A percentile compares a stretch with the other conserved stretches of the same genome.
phyloP scores from a whole-genome alignment of 2,888 invertebrate genomes.

The Pseudoips prasinana region DNA sequence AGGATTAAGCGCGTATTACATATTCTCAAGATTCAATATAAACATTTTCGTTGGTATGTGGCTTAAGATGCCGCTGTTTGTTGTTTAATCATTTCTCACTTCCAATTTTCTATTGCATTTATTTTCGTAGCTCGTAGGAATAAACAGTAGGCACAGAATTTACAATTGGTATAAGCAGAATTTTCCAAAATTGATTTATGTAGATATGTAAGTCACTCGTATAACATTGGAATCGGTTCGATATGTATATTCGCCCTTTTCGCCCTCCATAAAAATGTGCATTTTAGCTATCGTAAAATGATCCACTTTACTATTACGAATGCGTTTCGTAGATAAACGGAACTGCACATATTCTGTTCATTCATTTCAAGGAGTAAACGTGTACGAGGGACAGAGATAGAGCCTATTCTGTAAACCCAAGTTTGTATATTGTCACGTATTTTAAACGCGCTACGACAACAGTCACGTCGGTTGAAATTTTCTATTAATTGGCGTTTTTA shows the following conservation, averaged over 20 bases:
- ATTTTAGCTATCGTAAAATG: constrained; percentile 50
- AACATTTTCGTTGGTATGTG: constrained; percentile 41
- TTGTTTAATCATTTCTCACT: constrained; percentile 42
- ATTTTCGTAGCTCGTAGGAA: constrained; percentile 37
- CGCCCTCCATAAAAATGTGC: constrained; percentile 51
- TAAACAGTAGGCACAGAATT: constrained; percentile 44
- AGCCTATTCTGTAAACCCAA: constrained; percentile 36
- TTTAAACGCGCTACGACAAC: constrained; percentile 57
- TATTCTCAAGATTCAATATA: constrained; percentile 36
- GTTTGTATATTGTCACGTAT: constrained; percentile 48
- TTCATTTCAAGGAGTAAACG: constrained; percentile 32
- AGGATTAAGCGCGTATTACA: constrained; percentile 48
- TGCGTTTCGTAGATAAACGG: constrained; percentile 50
- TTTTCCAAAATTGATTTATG: constrained; percentile 16
- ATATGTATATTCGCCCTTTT: constrained; percentile 42
- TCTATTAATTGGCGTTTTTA: constrained; percentile 73
- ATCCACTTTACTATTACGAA: constrained; percentile 60
- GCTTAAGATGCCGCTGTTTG: constrained; percentile 37
- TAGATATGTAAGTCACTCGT: constrained; percentile 27
- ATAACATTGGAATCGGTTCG: constrained; percentile 29
- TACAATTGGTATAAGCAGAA: constrained; percentile 8
- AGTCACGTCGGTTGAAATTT: constrained; percentile 64
- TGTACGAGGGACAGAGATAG: constrained; percentile 48
- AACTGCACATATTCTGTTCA: constrained; percentile 39
- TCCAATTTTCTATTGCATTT: constrained; percentile 47